Percentiles rank a stretch among this genome's conserved stretches.
Evolutionary conservation across 2,888 invertebrate species (phyloP).

Genomic region (Seira musarum): DNA sequence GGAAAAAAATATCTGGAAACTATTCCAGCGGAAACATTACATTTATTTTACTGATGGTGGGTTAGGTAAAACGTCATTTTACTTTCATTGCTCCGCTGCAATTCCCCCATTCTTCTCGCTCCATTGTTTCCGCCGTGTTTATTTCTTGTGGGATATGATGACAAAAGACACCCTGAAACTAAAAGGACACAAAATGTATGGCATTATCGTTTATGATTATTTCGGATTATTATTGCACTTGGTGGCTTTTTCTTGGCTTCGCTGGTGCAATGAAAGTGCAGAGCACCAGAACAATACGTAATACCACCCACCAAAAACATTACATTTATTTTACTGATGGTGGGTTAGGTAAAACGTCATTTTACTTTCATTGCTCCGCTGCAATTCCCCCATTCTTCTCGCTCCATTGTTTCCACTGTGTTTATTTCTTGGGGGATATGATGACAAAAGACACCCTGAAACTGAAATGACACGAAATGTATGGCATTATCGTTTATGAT

Average conservation of each 20-base stretch:
- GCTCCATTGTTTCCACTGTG: constrained; percentile 1
- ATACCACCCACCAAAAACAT: too few relatives aligned
- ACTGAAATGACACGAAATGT: constrained; percentile 10
- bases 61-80: constrained; percentile 2
- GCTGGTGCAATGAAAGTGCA: too few relatives aligned
- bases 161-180: constrained; percentile 13
- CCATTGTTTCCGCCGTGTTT: constrained; percentile 4
- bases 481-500: constrained; percentile 15
- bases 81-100: neutral
- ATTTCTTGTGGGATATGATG: neutral
- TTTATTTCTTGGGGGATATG: neutral
- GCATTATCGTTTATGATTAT: constrained; percentile 15
- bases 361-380: neutral
- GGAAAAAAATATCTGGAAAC: neutral
- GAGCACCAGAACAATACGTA: too few relatives aligned
- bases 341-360: neutral
- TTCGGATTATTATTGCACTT: constrained; percentile 10
- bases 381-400: neutral
- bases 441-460: constrained; percentile 16
- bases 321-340: too few relatives aligned
- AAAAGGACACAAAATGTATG: constrained; percentile 8
- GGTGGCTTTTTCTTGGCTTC: constrained; percentile 15
- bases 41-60: too few relatives aligned
- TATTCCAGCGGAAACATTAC: constrained; percentile 1
- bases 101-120: neutral